A percentile compares a stretch with the other conserved stretches of the same genome.
Evolutionary conservation across 2,113 vertebrate species (phyloP).

Genomic region (Prionailurus viverrinus): DNA sequence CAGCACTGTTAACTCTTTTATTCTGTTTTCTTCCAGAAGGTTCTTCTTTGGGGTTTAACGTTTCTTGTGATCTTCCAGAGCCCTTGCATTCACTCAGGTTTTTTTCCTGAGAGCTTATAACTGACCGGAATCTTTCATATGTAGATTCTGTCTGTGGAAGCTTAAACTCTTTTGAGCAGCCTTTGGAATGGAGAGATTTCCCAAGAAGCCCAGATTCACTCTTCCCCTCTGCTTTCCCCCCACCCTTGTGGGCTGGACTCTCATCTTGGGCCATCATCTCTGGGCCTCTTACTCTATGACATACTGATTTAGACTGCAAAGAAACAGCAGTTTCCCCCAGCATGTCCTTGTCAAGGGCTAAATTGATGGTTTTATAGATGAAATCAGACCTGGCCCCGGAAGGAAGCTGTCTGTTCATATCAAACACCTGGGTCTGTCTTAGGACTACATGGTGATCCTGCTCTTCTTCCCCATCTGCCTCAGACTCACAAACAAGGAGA

Average conservation of each 20-base stretch:
- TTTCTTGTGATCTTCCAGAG: slow-evolving; percentile 56
- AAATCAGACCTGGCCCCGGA: slow-evolving; percentile 14
- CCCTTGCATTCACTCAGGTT: not conserved
- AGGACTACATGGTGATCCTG: not conserved
- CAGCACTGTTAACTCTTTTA: slow-evolving; percentile 41
- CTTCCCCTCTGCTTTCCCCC: not conserved
- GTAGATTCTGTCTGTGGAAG: not conserved
- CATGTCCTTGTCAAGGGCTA: not conserved
- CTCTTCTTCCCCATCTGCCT: slow-evolving; percentile 39
- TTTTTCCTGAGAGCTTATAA: slow-evolving; percentile 73
- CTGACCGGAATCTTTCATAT: slow-evolving; percentile 45
- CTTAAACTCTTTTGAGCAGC: slow-evolving; percentile 44
- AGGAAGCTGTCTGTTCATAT: slow-evolving; percentile 51
- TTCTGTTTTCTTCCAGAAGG: slow-evolving; percentile 61
- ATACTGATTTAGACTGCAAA: slow-evolving; percentile 35
- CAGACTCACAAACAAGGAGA: slow-evolving; percentile 74
- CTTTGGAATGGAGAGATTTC: slow-evolving; percentile 33
- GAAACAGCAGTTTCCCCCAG: not conserved
- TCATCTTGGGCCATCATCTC: not conserved
- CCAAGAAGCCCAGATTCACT: slow-evolving; percentile 57
- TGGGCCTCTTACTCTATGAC: slow-evolving; percentile 47
- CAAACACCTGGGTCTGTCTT: slow-evolving; percentile 11
- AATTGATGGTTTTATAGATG: slow-evolving; percentile 49
- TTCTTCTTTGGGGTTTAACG: not conserved
- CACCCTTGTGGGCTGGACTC: slow-evolving; percentile 11